phyloP scores from a whole-genome alignment of 1,140 invertebrate genomes.

The Leptoteleia sp. region DNA sequence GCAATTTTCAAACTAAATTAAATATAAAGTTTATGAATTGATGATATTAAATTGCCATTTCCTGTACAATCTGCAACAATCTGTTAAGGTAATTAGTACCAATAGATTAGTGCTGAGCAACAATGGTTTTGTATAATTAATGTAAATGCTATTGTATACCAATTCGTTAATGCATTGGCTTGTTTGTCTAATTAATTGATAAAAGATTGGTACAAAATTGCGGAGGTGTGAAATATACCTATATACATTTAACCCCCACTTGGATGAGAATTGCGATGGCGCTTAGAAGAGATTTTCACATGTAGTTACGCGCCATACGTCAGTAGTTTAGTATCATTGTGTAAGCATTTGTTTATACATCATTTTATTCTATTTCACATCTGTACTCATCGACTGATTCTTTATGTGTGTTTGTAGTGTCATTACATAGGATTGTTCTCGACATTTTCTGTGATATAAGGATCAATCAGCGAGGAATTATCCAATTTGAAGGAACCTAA shows the following conservation, averaged over 20 bases:
- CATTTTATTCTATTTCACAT: too few relatives aligned
- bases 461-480: conserved; percentile 17
- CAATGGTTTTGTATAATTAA: too few relatives aligned
- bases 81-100: too few relatives aligned
- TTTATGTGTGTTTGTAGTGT: conserved; percentile 8
- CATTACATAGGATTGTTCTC: neutral
- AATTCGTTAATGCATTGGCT: too few relatives aligned
- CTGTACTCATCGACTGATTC: neutral
- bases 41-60: too few relatives aligned
- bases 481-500: conserved; percentile 18
- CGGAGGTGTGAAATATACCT: conserved; percentile 28
- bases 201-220: too few relatives aligned
- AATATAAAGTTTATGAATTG: too few relatives aligned
- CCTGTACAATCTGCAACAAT: too few relatives aligned
- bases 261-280: conserved; percentile 32
- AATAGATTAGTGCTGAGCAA: too few relatives aligned
- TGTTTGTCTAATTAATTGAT: too few relatives aligned
- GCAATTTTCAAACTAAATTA: too few relatives aligned
- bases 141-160: too few relatives aligned
- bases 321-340: conserved; percentile 50
- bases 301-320: conserved; percentile 44
- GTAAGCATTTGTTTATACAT: conserved; percentile 26
- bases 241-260: conserved; percentile 46
- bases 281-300: conserved; percentile 52
- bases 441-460: conserved; percentile 31